Evolutionary conservation across 2,797 vertebrate species (phyloP).

Genomic region (Halcyon smyrnensis): DNA sequence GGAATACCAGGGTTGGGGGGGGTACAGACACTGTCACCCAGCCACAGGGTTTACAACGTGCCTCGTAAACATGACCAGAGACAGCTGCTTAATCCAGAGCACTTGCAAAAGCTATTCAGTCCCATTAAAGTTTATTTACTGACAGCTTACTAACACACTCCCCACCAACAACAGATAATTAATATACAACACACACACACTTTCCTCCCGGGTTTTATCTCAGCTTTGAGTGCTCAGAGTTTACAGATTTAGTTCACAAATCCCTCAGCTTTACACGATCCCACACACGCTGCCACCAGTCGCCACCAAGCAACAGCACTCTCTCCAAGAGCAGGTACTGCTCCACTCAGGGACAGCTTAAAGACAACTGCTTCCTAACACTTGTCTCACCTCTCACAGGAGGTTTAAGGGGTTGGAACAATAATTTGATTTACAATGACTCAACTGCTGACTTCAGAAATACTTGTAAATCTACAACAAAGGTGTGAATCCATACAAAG

Average conservation of each 20-base stretch:
- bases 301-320: not conserved
- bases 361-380: not conserved
- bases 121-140: not conserved
- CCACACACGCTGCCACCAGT: not conserved
- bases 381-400: not conserved
- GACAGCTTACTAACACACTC: not conserved
- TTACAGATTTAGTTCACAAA: constrained; percentile 44
- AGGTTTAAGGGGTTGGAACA: not conserved
- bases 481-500: not conserved
- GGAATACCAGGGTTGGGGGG: not conserved
- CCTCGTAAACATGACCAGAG: rapidly evolving
- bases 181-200: not conserved
- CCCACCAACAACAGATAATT: not conserved
- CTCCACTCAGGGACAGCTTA: not conserved
- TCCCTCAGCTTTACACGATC: constrained; percentile 20
- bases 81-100: not conserved
- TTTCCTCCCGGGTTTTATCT: not conserved
- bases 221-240: not conserved
- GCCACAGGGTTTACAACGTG: not conserved
- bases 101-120: not conserved
- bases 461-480: not conserved
- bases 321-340: not conserved
- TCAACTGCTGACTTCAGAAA: not conserved
- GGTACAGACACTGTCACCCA: not conserved
- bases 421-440: not conserved